Evolutionary conservation across 2,113 vertebrate species (phyloP).

Genomic region (Aphelocoma coerulescens): DNA sequence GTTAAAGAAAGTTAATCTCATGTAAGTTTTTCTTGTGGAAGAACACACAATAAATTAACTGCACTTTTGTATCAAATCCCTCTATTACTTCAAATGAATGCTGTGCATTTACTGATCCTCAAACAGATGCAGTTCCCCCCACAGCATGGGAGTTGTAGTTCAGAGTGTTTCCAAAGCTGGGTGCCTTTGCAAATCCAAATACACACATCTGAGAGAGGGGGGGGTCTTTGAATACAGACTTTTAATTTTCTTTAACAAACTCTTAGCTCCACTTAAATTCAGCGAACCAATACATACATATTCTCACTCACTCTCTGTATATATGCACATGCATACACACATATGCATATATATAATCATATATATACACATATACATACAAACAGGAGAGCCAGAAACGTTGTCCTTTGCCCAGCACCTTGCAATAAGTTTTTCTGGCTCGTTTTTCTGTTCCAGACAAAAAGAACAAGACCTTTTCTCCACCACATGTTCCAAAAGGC

Average conservation of each 20-base stretch:
- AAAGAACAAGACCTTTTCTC: not conserved
- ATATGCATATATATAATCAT: not conserved
- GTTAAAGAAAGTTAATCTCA: not conserved
- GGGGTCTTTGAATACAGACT: not conserved
- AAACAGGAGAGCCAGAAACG: not conserved
- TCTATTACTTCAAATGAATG: not conserved
- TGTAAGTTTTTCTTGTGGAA: not conserved
- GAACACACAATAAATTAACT: not conserved
- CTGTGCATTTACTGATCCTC: not conserved
- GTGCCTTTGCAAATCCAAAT: not conserved
- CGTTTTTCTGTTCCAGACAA: not conserved
- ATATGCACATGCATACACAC: not conserved
- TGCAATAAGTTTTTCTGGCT: not conserved
- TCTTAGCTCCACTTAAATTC: not conserved
- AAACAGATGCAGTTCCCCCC: not conserved
- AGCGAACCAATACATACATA: not conserved
- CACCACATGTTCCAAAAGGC: not conserved
- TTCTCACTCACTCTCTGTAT: not conserved
- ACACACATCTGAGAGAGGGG: not conserved
- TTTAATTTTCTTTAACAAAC: constrained; percentile 28
- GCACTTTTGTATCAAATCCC: not conserved
- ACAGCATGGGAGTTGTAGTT: not conserved
- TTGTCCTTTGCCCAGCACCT: not conserved
- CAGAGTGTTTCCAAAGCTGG: not conserved
- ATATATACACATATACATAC: not conserved